Evolutionary conservation across 2,113 vertebrate species (phyloP).

Genomic region (Trichechus manatus): DNA sequence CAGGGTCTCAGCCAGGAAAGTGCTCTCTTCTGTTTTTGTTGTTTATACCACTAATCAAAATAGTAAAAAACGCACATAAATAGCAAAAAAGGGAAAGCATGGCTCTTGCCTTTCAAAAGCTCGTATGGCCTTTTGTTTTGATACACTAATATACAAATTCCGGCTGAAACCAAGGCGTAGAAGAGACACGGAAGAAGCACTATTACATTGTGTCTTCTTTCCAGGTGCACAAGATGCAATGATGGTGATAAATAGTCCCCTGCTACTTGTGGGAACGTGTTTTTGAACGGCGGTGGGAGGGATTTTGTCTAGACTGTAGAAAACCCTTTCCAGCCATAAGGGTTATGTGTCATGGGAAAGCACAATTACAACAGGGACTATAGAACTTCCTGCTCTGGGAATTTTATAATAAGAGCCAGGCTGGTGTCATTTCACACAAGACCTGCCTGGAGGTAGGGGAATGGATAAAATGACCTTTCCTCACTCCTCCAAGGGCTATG

Average conservation of each 20-base stretch:
- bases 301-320: slow-evolving; percentile 50
- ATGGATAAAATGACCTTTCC: slow-evolving; percentile 82
- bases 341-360: slow-evolving; percentile 69
- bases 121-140: neutral
- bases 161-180: neutral
- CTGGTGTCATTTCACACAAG: slow-evolving; percentile 78
- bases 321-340: slow-evolving; percentile 45
- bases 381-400: slow-evolving; percentile 73
- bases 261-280: slow-evolving; percentile 1
- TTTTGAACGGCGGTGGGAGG: neutral
- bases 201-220: neutral
- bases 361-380: slow-evolving; percentile 37
- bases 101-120: neutral
- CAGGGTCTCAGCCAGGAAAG: neutral
- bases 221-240: rapidly evolving
- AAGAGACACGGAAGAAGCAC: neutral
- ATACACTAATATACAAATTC: neutral
- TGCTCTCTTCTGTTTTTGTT: neutral
- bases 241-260: neutral
- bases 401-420: slow-evolving; percentile 82
- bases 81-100: neutral
- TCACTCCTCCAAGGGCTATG: slow-evolving; percentile 70
- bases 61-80: neutral
- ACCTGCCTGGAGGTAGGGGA: slow-evolving; percentile 79
- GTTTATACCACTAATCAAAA: neutral